Evolutionary conservation across 2,113 vertebrate species (phyloP).

Genomic region (Centropus unirufus): DNA sequence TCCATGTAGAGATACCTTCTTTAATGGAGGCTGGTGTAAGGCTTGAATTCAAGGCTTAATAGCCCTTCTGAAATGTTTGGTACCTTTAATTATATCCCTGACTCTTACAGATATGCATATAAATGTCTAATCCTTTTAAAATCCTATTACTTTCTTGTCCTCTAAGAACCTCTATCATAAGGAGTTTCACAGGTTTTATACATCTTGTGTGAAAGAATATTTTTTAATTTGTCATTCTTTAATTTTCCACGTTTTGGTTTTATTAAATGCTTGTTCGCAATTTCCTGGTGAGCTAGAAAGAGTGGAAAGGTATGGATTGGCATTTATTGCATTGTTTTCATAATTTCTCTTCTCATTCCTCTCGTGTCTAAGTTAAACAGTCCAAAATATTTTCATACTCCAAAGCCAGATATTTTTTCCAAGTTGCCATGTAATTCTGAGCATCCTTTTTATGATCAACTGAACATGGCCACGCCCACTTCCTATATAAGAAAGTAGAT

Average conservation of each 20-base stretch:
- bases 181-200: background rate
- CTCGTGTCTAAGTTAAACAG: background rate
- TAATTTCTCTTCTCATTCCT: background rate
- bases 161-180: background rate
- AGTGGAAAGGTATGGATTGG: background rate
- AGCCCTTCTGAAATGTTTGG: background rate
- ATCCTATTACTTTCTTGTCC: constrained; percentile 33
- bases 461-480: background rate
- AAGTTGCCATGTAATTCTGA: background rate
- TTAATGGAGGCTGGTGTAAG: background rate
- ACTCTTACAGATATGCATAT: constrained; percentile 19
- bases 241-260: background rate
- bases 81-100: background rate
- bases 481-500: background rate
- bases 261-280: background rate
- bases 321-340: background rate
- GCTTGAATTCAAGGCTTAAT: background rate
- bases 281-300: background rate
- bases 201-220: background rate
- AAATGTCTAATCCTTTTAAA: constrained; percentile 29
- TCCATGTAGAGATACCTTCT: background rate
- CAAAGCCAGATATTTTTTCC: background rate
- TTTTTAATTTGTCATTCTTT: background rate
- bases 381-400: background rate
- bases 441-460: background rate